These are phyloP conservation scores for Morpho achilles DNA, from an alignment of 2,888 invertebrate genomes.

Conservation along the genomic window DNA sequence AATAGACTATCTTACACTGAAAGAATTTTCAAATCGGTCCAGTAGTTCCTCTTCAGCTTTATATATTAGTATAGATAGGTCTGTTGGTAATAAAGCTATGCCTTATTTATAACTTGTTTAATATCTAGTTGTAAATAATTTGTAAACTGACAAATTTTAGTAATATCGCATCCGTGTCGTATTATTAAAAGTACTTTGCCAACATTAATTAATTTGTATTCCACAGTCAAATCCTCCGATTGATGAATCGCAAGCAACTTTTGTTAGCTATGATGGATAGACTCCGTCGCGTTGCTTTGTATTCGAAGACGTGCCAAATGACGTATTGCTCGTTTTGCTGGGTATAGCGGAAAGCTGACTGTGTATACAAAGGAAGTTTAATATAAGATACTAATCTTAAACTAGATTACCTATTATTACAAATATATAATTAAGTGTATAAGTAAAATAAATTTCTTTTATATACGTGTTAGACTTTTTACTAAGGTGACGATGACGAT, in stretches of 20 bases:
- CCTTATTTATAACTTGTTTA: too few relatives aligned
- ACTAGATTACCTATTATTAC: background rate
- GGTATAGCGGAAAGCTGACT: background rate
- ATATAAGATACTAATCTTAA: background rate
- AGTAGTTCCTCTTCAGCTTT: too few relatives aligned
- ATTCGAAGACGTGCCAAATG: slow-evolving; percentile 18
- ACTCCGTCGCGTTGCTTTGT: slow-evolving; percentile 23
- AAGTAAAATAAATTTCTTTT: background rate
- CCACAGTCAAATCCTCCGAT: slow-evolving; percentile 45
- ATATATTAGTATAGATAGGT: too few relatives aligned
- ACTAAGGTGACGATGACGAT: too few relatives aligned
- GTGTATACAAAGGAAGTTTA: background rate
- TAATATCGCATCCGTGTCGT: slow-evolving; percentile 4
- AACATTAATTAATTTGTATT: slow-evolving; percentile 48
- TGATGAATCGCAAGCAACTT: slow-evolving; percentile 36
- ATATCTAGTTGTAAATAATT: too few relatives aligned
- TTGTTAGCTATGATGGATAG: slow-evolving; percentile 33
- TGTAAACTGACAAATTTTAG: too few relatives aligned
- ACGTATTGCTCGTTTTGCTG: slow-evolving; percentile 22
- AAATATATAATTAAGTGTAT: too few relatives aligned
- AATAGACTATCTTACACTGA: too few relatives aligned
- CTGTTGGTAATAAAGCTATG: too few relatives aligned
- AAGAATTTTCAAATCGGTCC: too few relatives aligned
- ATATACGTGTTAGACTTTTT: too few relatives aligned
- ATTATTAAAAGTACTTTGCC: slow-evolving; percentile 11